These are phyloP conservation scores for Drosophila mimetica DNA, from an alignment of 2,888 invertebrate genomes.

Conservation along the genomic window DNA sequence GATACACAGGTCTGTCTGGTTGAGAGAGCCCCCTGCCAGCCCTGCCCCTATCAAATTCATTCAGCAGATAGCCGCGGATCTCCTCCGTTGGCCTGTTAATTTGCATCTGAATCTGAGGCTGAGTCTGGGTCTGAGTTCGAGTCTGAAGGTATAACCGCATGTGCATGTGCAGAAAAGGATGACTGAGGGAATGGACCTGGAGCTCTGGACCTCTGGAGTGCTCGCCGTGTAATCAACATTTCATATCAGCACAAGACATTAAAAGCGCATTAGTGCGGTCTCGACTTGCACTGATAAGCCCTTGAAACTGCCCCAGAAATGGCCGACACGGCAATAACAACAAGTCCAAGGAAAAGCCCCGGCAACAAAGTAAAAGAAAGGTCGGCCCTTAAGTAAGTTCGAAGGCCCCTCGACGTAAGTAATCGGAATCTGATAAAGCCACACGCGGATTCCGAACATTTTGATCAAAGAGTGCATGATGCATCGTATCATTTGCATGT, in stretches of 20 bases:
- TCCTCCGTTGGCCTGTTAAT: conserved; percentile 44
- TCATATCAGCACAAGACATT: conserved; percentile 84
- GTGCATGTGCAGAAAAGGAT: conserved; percentile 24
- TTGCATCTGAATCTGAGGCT: conserved; percentile 61
- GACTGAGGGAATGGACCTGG: conserved; percentile 4
- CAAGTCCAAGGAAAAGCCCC: background rate
- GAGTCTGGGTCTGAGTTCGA: conserved; percentile 29
- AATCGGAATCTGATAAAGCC: conserved; percentile 30
- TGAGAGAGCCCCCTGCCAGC: background rate
- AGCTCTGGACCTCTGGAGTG: conserved; percentile 24
- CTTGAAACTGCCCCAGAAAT: conserved; percentile 53
- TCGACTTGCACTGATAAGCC: conserved; percentile 72
- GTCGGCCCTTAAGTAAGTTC: conserved; percentile 17
- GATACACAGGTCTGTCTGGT: conserved; percentile 42
- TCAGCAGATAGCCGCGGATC: conserved; percentile 43
- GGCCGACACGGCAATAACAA: conserved; percentile 17
- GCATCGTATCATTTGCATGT: background rate
- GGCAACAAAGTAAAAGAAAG: conserved; percentile 10
- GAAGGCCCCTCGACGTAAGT: conserved; percentile 7
- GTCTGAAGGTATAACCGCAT: conserved; percentile 30
- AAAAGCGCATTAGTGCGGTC: conserved; percentile 85
- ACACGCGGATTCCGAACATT: conserved; percentile 14
- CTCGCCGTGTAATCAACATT: conserved; percentile 81
- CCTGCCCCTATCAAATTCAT: conserved; percentile 41
- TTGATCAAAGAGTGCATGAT: conserved; percentile 22